Evolutionary conservation across 2,797 vertebrate species (phyloP), one percentile per base, ranked within the genome.

Genomic region (Choloepus didactylus): DNA sequence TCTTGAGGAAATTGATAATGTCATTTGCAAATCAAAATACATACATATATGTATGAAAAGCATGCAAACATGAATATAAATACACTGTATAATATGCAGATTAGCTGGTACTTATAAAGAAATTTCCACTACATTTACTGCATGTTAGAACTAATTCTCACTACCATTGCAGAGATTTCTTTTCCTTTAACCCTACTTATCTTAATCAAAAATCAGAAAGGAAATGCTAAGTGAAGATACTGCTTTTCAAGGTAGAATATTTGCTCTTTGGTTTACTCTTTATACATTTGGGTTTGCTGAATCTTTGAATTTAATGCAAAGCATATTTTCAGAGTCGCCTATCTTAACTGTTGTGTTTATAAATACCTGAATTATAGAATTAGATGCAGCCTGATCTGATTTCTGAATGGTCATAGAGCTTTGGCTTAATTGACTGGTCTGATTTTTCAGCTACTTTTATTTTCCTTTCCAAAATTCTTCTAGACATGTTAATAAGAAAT

Each of bases 401-500:
- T 97, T 97, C 87, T 95, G 80, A 95, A 93, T 95, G 86, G 89
- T 97, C 95, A 96, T 89, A 87, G 80, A 83, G 56, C 66, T 96
- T 93, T 87, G 88, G 31, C 80, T 96, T 97, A 96, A 97, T 94
- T 96, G 95, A 85, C 86, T 95, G 84, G 72, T 84, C 94, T 96
- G 93, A 96, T 79, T 93, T 96, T 95, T 95, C 88, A 95, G 91
- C 94, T 97, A 96, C 97, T 97, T 97, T 96, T 89, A 95, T 97
- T 97, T 92, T 67, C 91, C 23, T 95, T 93, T 86, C 89, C 93
- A 96, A 97, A 95, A 93, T 95, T 96, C 67, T 90, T 75, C 86
- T 91, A 91, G 88, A 93, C 92, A 96, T 87, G 75, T 76, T 96
- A 96, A 96, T 89, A 35, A 96, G 83, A 97, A 97, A 72, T 35